Percentiles rank a stretch among this genome's conserved stretches.
Conservation (phyloP, 2,888 invertebrate species). For the Parasteatoda lunata region DNA sequence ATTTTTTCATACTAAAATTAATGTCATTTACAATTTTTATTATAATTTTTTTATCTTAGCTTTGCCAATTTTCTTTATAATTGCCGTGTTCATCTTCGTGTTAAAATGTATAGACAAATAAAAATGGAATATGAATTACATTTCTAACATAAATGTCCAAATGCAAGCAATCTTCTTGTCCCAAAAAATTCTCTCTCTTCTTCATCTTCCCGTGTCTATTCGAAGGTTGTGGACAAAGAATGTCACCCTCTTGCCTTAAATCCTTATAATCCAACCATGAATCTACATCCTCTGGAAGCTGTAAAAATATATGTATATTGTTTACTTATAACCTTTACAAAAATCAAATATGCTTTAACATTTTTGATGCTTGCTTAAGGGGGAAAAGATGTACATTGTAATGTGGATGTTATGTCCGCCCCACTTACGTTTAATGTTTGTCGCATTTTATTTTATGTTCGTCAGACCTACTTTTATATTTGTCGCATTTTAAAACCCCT, state of each 20-base stretch:
- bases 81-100: not conserved
- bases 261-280: constrained; percentile 27
- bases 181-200: not conserved
- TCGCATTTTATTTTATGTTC: too few relatives aligned
- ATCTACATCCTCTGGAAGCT: constrained; percentile 34
- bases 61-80: too few relatives aligned
- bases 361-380: too few relatives aligned
- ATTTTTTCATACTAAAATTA: not conserved
- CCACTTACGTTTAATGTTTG: too few relatives aligned
- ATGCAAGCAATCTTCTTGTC: constrained; percentile 55
- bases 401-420: too few relatives aligned
- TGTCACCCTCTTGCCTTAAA: not conserved
- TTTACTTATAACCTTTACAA: too few relatives aligned
- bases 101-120: not conserved
- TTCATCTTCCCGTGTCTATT: not conserved
- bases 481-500: too few relatives aligned
- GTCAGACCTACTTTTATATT: too few relatives aligned
- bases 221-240: constrained; percentile 39
- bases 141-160: constrained; percentile 48
- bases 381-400: too few relatives aligned
- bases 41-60: too few relatives aligned
- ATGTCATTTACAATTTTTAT: too few relatives aligned
- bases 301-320: not conserved
- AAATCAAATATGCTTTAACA: too few relatives aligned
- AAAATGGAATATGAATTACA: constrained; percentile 3